Evolutionary conservation across 2,797 vertebrate species (phyloP).

Genomic region (Pygocentrus nattereri): DNA sequence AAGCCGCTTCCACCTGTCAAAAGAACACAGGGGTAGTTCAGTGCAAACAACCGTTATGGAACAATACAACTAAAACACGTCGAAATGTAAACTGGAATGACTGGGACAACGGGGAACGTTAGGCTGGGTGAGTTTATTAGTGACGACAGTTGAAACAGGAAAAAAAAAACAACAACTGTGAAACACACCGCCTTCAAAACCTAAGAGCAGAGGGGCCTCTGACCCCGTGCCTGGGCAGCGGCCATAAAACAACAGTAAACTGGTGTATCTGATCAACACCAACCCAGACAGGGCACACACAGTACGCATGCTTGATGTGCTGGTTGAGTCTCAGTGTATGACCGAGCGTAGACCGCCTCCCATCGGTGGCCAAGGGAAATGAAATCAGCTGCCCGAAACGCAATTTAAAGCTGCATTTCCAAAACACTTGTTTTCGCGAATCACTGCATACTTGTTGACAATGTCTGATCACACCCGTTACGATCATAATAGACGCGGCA

Average conservation of each 20-base stretch:
- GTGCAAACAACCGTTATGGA: neutral
- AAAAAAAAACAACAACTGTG: neutral
- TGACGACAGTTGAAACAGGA: too few relatives aligned
- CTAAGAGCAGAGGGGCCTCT: neutral
- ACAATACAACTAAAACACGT: neutral
- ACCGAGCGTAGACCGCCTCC: constrained; percentile 55
- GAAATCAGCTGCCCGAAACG: constrained; percentile 2
- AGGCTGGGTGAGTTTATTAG: too few relatives aligned
- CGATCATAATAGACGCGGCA: neutral
- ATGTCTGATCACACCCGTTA: neutral
- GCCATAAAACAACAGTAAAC: neutral
- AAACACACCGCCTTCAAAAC: neutral
- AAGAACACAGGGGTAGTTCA: neutral
- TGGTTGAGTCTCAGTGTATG: constrained; percentile 33
- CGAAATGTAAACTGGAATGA: neutral
- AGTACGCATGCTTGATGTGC: neutral
- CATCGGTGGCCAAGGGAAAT: constrained; percentile 31
- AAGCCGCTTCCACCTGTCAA: constrained; percentile 28
- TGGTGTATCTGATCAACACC: neutral
- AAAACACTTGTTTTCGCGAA: constrained; percentile 3
- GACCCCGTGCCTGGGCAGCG: neutral
- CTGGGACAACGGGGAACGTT: neutral
- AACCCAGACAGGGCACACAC: neutral
- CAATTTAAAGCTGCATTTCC: constrained; percentile 21
- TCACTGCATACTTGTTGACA: neutral